phyloP scores from a whole-genome alignment of 2,797 vertebrate genomes.

The Parauchenoglanis ngamensis region DNA sequence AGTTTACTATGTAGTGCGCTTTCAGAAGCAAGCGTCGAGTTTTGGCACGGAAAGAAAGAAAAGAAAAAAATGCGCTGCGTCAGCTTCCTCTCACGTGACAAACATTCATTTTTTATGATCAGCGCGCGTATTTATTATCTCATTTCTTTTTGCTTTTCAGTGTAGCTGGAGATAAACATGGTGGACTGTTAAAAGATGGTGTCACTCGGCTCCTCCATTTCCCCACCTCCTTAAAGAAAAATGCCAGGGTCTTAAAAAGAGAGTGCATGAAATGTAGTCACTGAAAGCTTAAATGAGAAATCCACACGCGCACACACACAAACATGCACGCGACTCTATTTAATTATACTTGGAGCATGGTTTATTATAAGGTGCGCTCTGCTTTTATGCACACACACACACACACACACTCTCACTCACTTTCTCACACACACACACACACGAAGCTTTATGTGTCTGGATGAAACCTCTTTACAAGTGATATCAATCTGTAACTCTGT shows the following conservation, averaged over 20 bases:
- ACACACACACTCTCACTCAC: no score
- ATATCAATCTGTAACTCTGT: not conserved
- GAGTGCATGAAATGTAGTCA: not conserved
- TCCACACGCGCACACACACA: not conserved
- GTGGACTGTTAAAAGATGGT: slow-evolving; percentile 23
- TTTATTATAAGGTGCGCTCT: slow-evolving; percentile 3
- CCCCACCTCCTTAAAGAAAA: slow-evolving; percentile 30
- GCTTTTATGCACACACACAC: not conserved
- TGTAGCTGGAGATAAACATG: not conserved
- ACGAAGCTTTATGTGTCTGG: not conserved
- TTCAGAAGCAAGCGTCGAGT: not conserved
- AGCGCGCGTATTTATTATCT: not conserved
- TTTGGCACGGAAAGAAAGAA: not conserved
- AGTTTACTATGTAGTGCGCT: not conserved
- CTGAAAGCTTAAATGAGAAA: not conserved
- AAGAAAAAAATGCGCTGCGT: no score
- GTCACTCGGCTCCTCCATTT: slow-evolving; percentile 35
- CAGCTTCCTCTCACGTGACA: not conserved
- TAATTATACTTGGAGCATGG: not conserved
- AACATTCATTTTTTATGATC: not conserved
- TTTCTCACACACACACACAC: not conserved
- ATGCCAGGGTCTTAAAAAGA: not conserved
- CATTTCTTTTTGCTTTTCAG: not conserved
- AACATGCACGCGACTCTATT: not conserved
- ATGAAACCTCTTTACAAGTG: not conserved